Evolutionary conservation across 1,140 invertebrate genomes (phyloP).

Genomic region (Drosophila gunungcola): DNA sequence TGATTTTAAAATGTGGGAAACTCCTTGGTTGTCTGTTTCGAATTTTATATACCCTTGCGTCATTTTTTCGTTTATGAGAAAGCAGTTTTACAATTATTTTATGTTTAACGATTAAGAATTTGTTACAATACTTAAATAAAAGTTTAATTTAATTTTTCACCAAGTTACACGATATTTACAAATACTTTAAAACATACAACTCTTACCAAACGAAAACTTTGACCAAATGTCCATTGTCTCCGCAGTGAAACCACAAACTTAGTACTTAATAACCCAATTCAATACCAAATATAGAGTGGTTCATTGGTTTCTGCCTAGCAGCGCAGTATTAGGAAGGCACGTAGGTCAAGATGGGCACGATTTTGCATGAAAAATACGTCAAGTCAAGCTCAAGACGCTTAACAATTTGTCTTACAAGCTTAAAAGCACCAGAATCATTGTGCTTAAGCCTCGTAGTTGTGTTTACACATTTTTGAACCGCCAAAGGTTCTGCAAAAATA

Average conservation of each 20-base stretch:
- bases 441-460: constrained; percentile 6
- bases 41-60: constrained; percentile 10
- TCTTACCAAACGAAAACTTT: constrained; percentile 22
- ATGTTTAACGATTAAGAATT: too few relatives aligned
- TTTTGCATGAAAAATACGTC: constrained; percentile 42
- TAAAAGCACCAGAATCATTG: constrained; percentile 25
- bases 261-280: constrained; percentile 22
- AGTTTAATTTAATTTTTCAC: too few relatives aligned
- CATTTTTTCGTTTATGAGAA: background rate
- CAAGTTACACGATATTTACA: too few relatives aligned
- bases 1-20: constrained; percentile 32
- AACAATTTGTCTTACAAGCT: constrained; percentile 31
- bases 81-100: too few relatives aligned
- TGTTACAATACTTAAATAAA: too few relatives aligned
- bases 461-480: constrained; percentile 11
- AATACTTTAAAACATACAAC: constrained; percentile 2
- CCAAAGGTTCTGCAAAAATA: background rate
- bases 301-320: constrained; percentile 24
- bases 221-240: constrained; percentile 15
- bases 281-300: constrained; percentile 43
- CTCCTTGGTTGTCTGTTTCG: background rate
- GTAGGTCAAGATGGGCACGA: constrained; percentile 71
- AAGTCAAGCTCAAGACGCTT: constrained; percentile 41
- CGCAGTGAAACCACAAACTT: constrained; percentile 6
- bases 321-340: constrained; percentile 50